These are phyloP conservation scores for Vultur gryphus DNA, from an alignment of 2,797 vertebrate genomes.

Conservation along the genomic window DNA sequence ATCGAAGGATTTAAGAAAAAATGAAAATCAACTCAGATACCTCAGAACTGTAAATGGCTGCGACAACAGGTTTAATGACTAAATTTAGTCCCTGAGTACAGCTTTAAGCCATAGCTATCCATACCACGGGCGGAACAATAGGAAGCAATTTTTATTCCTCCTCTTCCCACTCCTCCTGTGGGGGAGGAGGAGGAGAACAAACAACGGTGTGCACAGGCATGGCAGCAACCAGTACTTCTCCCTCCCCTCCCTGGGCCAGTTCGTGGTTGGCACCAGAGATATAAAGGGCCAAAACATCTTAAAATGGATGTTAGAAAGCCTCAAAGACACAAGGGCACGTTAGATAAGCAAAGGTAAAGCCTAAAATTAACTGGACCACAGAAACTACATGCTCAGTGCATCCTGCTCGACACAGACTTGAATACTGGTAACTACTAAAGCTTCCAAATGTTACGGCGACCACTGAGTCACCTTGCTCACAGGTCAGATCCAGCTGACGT, in stretches of 20 bases:
- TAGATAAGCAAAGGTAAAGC: background rate
- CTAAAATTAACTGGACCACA: background rate
- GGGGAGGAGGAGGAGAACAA: background rate
- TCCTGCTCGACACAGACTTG: background rate
- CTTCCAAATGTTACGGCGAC: background rate
- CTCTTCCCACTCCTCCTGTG: background rate
- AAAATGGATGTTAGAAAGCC: background rate
- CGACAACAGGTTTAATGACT: background rate
- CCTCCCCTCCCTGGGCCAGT: background rate
- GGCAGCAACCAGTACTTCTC: background rate
- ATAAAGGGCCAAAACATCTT: background rate
- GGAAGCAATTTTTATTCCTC: background rate
- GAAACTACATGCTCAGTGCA: background rate
- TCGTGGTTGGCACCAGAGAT: fast-evolving
- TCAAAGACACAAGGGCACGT: background rate
- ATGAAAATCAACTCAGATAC: background rate
- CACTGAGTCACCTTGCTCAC: background rate
- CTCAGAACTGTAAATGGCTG: background rate
- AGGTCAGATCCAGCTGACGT: background rate
- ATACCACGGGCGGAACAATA: background rate
- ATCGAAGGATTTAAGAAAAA: background rate
- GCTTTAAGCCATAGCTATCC: background rate
- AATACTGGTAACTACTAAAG: background rate
- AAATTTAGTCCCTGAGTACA: background rate
- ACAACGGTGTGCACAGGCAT: background rate